These are phyloP conservation scores for Opisthograptis luteolata DNA, from an alignment of 2,888 invertebrate species.

Conservation along the genomic window DNA sequence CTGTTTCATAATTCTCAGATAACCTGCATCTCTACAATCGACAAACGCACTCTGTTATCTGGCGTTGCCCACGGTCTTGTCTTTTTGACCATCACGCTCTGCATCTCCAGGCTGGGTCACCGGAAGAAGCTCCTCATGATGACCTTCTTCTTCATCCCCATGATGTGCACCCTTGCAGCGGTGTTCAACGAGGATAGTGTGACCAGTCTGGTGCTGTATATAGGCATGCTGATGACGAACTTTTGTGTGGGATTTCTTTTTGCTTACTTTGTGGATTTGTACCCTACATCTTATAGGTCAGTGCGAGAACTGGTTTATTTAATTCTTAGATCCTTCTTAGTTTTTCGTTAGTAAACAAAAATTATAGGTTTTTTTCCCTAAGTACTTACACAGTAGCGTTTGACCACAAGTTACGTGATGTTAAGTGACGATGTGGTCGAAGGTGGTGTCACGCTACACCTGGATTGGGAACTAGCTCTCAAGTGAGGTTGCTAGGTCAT, in stretches of 20 bases:
- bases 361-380: no score
- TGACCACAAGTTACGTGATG: no score
- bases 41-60: constrained; percentile 29
- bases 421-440: no score
- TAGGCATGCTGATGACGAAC: constrained; percentile 45
- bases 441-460: no score
- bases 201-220: constrained; percentile 35
- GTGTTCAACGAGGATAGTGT: constrained; percentile 30
- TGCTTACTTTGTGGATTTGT: constrained; percentile 71
- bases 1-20: constrained; percentile 18
- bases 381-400: no score
- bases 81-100: constrained; percentile 26
- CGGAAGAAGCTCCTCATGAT: constrained; percentile 33
- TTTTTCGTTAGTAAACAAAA: no score
- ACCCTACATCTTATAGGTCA: constrained; percentile 74
- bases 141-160: constrained; percentile 28
- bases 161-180: constrained; percentile 27
- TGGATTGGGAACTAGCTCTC: no score
- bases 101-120: constrained; percentile 23
- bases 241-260: constrained; percentile 63
- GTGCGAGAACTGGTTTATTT: constrained; percentile 18
- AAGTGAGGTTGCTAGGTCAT: no score
- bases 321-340: no score
- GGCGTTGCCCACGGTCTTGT: constrained; percentile 31
- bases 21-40: constrained; percentile 30